phyloP scores from a whole-genome alignment of 2,797 vertebrate species.

The Cynodonichthys magdalenae region DNA sequence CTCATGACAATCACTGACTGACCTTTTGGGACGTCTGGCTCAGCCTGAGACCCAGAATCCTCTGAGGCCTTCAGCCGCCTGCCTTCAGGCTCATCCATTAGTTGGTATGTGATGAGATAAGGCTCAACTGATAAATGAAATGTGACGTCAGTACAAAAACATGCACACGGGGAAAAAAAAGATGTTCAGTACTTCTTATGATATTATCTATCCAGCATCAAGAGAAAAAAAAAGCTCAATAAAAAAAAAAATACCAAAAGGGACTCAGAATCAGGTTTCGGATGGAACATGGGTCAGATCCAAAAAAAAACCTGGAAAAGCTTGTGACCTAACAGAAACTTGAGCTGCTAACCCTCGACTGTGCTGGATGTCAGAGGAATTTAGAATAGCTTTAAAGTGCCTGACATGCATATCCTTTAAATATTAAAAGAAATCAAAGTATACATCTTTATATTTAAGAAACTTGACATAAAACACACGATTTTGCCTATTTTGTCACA shows the following conservation, averaged over 20 bases:
- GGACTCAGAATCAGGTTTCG: constrained; percentile 18
- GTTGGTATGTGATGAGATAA: constrained; percentile 37
- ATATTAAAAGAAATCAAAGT: too few species aligned
- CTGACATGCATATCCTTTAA: too few species aligned
- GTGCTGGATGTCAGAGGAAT: neutral
- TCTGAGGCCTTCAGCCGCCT: constrained; percentile 82
- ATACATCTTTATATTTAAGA: too few species aligned
- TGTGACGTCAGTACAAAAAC: constrained; percentile 12
- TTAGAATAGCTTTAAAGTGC: too few species aligned
- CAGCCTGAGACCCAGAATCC: constrained; percentile 78
- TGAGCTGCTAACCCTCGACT: neutral
- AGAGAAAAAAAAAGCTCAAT: constrained; percentile 2
- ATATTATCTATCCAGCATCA: neutral
- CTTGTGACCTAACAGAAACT: neutral
- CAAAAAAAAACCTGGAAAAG: constrained; percentile 21
- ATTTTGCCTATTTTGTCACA: too few species aligned
- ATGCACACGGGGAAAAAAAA: neutral
- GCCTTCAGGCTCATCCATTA: constrained; percentile 90
- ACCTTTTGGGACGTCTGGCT: constrained; percentile 90
- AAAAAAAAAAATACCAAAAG: neutral
- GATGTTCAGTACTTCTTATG: neutral
- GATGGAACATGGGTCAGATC: neutral
- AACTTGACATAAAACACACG: too few species aligned
- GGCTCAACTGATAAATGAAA: constrained; percentile 32
- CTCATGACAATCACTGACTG: constrained; percentile 33